These are phyloP conservation scores for Heliconius hortense DNA, from an alignment of 2,888 invertebrate species.

Conservation along the genomic window DNA sequence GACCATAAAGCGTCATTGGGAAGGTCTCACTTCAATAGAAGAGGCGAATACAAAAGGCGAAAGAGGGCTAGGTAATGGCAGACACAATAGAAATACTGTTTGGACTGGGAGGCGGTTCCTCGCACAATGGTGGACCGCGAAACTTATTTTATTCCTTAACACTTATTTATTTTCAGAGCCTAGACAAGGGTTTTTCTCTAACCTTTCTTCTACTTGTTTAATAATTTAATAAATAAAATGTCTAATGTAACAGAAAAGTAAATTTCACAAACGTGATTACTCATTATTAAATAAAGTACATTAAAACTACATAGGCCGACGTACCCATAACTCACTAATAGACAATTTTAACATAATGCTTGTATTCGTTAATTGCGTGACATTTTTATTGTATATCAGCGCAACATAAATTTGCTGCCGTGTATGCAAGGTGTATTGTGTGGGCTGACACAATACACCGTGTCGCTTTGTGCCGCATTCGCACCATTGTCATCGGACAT, in stretches of 20 bases:
- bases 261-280: neutral
- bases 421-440: conserved; percentile 78
- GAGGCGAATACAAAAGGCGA: conserved; percentile 77
- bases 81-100: conserved; percentile 80
- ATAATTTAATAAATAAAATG: conserved; percentile 42
- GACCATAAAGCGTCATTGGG: conserved; percentile 76
- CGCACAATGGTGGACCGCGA: conserved; percentile 71
- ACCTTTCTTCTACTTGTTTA: conserved; percentile 56
- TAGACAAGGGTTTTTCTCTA: conserved; percentile 50
- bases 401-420: conserved; percentile 55
- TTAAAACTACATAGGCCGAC: neutral
- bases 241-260: neutral
- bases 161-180: conserved; percentile 71
- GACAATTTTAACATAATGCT: neutral
- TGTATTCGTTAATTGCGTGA: conserved; percentile 51
- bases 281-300: neutral
- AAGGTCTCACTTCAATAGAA: conserved; percentile 79
- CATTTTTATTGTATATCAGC: conserved; percentile 56
- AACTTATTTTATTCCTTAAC: conserved; percentile 76
- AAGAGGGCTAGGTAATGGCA: conserved; percentile 80
- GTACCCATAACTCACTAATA: neutral
- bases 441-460: conserved; percentile 74
- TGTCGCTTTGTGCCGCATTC: conserved; percentile 76
- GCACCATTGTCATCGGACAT: conserved; percentile 77
- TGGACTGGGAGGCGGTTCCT: conserved; percentile 72